Evolutionary conservation across 2,113 vertebrate species (phyloP).

Genomic region (Picathartes gymnocephalus): DNA sequence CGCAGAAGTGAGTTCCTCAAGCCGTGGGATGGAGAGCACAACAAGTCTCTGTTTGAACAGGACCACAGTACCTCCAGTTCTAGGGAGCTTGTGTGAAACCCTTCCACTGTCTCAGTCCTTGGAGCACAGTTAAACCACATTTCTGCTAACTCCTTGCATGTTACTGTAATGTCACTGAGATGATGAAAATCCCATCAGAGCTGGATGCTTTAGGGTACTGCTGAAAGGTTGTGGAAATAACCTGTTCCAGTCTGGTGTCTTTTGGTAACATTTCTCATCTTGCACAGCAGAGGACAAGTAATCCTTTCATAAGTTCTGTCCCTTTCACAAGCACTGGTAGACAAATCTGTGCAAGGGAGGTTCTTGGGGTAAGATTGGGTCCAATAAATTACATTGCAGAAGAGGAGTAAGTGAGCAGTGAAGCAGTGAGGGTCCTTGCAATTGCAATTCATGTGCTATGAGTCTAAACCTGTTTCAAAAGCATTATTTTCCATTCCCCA

Average conservation of each 20-base stretch:
- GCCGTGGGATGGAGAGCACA: background rate
- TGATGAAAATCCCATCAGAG: background rate
- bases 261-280: background rate
- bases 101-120: background rate
- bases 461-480: background rate
- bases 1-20: background rate
- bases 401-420: background rate
- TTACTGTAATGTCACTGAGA: background rate
- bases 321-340: background rate
- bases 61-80: background rate
- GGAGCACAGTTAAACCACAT: background rate
- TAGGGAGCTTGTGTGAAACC: background rate
- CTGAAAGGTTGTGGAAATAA: background rate
- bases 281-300: background rate
- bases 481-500: background rate
- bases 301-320: background rate
- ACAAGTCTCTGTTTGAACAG: accelerated
- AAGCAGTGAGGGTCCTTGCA: background rate
- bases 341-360: background rate
- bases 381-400: background rate
- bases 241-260: background rate
- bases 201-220: background rate
- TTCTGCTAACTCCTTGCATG: accelerated
- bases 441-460: background rate
- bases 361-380: background rate